phyloP scores from a whole-genome alignment of 2,113 vertebrate genomes.

The Colinus virginianus region DNA sequence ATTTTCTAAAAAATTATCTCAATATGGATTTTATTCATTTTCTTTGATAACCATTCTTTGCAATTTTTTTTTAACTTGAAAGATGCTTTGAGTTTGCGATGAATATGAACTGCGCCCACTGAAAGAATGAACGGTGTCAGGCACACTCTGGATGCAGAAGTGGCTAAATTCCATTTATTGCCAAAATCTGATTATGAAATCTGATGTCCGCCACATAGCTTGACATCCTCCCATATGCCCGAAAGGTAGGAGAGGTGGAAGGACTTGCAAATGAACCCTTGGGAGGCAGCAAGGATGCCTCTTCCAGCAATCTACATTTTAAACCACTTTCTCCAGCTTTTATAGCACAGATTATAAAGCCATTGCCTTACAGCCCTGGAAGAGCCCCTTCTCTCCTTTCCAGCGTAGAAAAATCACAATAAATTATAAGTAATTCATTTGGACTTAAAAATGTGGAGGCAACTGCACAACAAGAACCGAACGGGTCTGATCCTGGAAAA shows the following conservation, averaged over 20 bases:
- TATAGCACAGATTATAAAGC: neutral
- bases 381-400: neutral
- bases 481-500: slow-evolving; percentile 3
- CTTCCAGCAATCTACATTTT: neutral
- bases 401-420: neutral
- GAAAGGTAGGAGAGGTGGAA: slow-evolving; percentile 45
- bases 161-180: slow-evolving; percentile 76
- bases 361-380: neutral
- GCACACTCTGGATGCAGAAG: slow-evolving; percentile 60
- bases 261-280: slow-evolving; percentile 12
- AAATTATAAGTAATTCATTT: fast-evolving
- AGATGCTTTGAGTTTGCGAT: slow-evolving; percentile 79
- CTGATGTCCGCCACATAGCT: slow-evolving; percentile 41
- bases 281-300: slow-evolving; percentile 2
- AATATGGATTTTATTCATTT: slow-evolving; percentile 91
- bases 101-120: slow-evolving; percentile 76
- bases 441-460: neutral
- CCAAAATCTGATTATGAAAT: slow-evolving; percentile 81
- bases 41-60: slow-evolving; percentile 88
- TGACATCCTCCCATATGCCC: slow-evolving; percentile 44
- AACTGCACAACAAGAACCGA: neutral
- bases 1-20: slow-evolving; percentile 91
- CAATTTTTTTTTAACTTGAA: slow-evolving; percentile 79
- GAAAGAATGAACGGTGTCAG: slow-evolving; percentile 71
- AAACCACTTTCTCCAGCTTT: neutral